Percentiles rank a stretch among this genome's conserved stretches.
phyloP scores from a whole-genome alignment of 2,113 vertebrate species.

The Tyrannus savana region DNA sequence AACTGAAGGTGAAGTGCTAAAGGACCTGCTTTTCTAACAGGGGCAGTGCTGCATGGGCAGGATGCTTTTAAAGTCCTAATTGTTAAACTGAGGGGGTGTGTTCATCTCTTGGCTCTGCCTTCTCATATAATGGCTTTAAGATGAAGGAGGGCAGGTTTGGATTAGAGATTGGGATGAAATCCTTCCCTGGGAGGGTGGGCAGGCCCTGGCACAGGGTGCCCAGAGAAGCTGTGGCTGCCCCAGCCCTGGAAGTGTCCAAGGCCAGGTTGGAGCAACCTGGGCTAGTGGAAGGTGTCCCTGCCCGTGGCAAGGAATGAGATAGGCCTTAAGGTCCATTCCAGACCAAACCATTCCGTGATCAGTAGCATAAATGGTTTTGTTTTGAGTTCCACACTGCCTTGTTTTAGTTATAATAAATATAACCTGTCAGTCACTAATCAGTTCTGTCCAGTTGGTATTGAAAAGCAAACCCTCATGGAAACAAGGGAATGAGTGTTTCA shows the following conservation, averaged over 20 bases:
- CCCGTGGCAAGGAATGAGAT: not conserved
- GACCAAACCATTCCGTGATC: not conserved
- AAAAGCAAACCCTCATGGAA: not conserved
- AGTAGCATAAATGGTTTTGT: not conserved
- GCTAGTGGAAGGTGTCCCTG: not conserved
- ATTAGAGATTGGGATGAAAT: not conserved
- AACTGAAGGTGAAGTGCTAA: not conserved
- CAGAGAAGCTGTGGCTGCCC: not conserved
- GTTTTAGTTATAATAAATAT: not conserved
- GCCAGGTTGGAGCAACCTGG: accelerated
- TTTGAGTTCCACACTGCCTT: not conserved
- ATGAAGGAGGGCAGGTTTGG: not conserved
- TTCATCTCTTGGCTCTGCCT: not conserved
- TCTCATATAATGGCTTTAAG: not conserved
- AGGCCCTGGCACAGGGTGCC: not conserved
- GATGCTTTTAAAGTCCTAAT: not conserved
- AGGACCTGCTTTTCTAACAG: not conserved
- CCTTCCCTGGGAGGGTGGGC: accelerated
- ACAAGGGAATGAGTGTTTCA: not conserved
- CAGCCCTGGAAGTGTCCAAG: not conserved
- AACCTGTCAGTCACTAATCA: not conserved
- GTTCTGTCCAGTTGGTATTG: not conserved
- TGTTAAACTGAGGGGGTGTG: not conserved
- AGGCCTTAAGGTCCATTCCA: not conserved
- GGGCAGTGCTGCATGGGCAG: not conserved